Base-by-base conservation (phyloP, 2,113 vertebrate genomes). In the Apodemus speciosus region DNA sequence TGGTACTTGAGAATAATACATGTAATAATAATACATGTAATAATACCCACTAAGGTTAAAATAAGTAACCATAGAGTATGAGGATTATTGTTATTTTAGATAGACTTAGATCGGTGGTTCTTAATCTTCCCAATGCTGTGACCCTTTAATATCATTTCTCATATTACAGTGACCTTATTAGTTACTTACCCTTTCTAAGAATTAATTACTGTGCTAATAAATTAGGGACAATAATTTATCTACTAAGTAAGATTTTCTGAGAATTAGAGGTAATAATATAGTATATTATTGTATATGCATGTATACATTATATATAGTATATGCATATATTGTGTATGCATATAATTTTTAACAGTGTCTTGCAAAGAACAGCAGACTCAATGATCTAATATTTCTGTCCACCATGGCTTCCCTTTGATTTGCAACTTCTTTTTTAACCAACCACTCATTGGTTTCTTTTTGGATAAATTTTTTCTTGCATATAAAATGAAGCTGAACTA, bases 191-290 rank as follows among this genome's bases (percentile, higher is more conserved):
- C 21, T 72, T 16, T 49, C 40, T 40, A 15, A 64, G 30, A 69
- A 30, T 83, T 89, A 20, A 51, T 40, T 73, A 62, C 30, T 60
- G 2, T 23, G 30, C 30, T 8, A 60, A 21, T 79, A 91, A 87
- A 62, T 71, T 64, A 66, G 25, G 13, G 3, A 56, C 64, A 20
- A 35, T 85, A 32, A 21, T 51, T 2, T 80, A 76, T 86, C 68
- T 88, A 32, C 40, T 40, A 18, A 88, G n/a, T 64, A 66, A 43
- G 13, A 7, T 66, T 85, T 80, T 80, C 76, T 81, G 38, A 88
- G 25, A 88, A 85, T 49, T 88, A 49, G 62, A 85, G 85, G 14
- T 85, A 91, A 79, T 75, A 49, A 18, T 64, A n/a, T 46, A 76
- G 60, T 68, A 14, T 60, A 40, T 27, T 81, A 58, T 60, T 60